Evolutionary conservation across 2,797 vertebrate genomes (phyloP).

Genomic region (Sebastes iracundus): DNA sequence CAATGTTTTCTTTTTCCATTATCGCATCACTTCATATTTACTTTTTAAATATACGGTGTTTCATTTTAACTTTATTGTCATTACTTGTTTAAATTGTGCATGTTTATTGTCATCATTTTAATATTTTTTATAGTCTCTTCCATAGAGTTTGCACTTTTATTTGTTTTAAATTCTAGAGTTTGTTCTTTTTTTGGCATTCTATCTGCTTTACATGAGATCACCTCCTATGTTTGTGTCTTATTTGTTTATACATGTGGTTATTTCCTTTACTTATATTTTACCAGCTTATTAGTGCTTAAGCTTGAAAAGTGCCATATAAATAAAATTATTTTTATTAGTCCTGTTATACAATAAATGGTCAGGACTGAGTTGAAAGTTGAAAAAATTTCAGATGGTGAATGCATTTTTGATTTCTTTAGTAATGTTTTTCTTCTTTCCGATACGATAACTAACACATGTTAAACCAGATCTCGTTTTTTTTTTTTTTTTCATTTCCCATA

Average conservation of each 20-base stretch:
- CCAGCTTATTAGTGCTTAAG: not conserved
- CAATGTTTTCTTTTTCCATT: no score
- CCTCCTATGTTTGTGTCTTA: no score
- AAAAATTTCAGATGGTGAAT: not conserved
- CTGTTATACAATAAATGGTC: not conserved
- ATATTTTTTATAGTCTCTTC: rapidly evolving
- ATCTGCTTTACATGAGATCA: not conserved
- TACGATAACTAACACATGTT: slow-evolving; percentile 4
- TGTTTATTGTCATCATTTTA: no score
- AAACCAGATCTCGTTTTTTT: not conserved
- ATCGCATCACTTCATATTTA: no score
- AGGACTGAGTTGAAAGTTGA: not conserved
- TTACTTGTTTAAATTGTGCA: no score
- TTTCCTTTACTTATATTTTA: not conserved
- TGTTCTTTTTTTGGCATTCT: not conserved
- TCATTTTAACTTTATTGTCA: no score
- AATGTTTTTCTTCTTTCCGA: not conserved
- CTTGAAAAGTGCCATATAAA: no score
- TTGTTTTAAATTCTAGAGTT: not conserved
- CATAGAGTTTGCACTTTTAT: no score
- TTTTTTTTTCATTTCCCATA: not conserved
- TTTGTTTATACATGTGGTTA: not conserved
- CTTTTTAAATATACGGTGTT: no score
- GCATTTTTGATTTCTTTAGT: not conserved
- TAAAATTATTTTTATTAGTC: no score